Conservation (phyloP, 2,797 vertebrate species). For the Sphaeramia orbicularis region DNA sequence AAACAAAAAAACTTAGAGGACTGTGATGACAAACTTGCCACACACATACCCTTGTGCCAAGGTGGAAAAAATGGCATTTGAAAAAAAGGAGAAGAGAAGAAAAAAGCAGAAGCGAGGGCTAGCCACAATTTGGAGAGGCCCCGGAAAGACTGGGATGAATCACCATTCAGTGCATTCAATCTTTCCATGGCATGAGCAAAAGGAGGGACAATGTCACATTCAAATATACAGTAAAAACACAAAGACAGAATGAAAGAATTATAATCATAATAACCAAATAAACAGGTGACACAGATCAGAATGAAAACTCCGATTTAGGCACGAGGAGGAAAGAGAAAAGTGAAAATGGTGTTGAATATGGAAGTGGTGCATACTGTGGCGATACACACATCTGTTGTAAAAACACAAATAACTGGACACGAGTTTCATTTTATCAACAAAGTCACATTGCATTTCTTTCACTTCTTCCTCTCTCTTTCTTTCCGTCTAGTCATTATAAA, state of each 20-base stretch:
- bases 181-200: slow-evolving; percentile 67
- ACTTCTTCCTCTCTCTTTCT: slow-evolving; percentile 49
- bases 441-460: slow-evolving; percentile 50
- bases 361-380: slow-evolving; percentile 59
- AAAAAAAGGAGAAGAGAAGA: slow-evolving; percentile 63
- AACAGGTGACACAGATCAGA: slow-evolving; percentile 18
- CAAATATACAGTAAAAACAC: slow-evolving; percentile 38
- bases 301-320: neutral
- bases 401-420: slow-evolving; percentile 54
- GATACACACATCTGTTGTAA: slow-evolving; percentile 52
- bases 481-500: slow-evolving; percentile 32
- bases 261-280: slow-evolving; percentile 1
- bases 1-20: slow-evolving; percentile 56
- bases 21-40: slow-evolving; percentile 38
- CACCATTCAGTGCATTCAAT: slow-evolving; percentile 67
- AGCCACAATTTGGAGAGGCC: slow-evolving; percentile 66
- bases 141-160: slow-evolving; percentile 76
- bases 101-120: slow-evolving; percentile 74
- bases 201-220: slow-evolving; percentile 24
- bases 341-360: slow-evolving; percentile 41
- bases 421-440: slow-evolving; percentile 67
- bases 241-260: slow-evolving; percentile 20
- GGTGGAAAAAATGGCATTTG: slow-evolving; percentile 61
- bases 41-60: slow-evolving; percentile 52
- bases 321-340: neutral